Base-by-base conservation (phyloP, 2,113 vertebrate species). In the Amia ocellicauda region DNA sequence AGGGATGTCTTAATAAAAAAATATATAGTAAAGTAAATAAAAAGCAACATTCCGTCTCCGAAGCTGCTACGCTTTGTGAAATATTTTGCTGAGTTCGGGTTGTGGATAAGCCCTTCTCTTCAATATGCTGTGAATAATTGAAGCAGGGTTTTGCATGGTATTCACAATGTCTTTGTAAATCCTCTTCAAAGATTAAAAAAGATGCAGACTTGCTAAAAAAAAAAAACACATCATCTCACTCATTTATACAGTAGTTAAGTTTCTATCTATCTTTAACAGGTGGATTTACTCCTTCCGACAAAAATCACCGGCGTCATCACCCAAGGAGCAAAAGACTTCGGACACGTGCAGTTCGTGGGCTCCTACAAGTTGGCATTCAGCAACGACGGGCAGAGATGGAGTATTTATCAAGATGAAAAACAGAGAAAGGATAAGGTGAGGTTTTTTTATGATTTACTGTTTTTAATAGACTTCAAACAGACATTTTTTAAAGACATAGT, bases 251-350 rank as follows among this genome's bases (percentile, higher is more conserved):
- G 28, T 27, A 36, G 36, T 51, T 2, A 28, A 20, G 58, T 61
- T 4, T 54, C 43, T 29, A 26, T 19, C 36, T 45, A 0, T 66
- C 7, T 42, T 49, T 63, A 36, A 72, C 71, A 99, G 97, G 83
- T 97, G 72, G 97, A 99, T 72, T 86, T 99, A 74, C 92, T 93
- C 50, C 75, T 89, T 24, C 94, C 93, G 19, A 97, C 93, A 49
- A 99, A 97, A 87, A 89, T 99, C 74, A 99, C 97, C 7, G 97
- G 96, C 28, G 84, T 99, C 61, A 98, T 99, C 77, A 99, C 96
- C 69, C 97, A 99, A 81, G 96, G 97, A 83, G 97, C 97, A 5
- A 98, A 98, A 85, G 96, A 99, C 86, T 98, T 99, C 72, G 97
- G 97, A 53, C 96, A 98, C 0, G 92, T 98, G 56, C 97, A 99